Base-by-base conservation (phyloP, 2,888 invertebrate genomes). In the Hymenopus coronatus region DNA sequence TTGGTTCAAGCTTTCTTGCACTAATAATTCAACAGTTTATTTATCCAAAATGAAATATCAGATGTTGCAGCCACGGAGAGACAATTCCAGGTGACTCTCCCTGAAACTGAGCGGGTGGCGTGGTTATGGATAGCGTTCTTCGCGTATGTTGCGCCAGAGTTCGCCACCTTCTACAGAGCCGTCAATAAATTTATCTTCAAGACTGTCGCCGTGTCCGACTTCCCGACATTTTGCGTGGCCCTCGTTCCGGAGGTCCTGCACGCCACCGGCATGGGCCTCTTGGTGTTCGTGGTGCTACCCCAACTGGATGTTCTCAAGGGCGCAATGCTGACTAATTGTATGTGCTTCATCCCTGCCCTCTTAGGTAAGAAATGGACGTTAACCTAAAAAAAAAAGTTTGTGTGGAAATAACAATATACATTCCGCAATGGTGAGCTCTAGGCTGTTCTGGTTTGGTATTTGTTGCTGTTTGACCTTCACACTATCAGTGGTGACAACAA, bases 101-200 rank as follows among this genome's bases (percentile, higher is more conserved):
- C 98, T 33, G 96, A 97, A 91, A 96, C 96, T 91, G 98, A 98
- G 93, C 95, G 98, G 88, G 96, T 98, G 90, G 97, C 97, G 85
- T 98, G 98, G 98, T 97, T 98, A 93, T 98, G 98, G 98, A 97
- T 97, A 90, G 93, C 99, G 88, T 94, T 98, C 88, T 96, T 98
- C 91, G 97, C 97, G 3, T 98, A 97, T 92, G 95, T 97, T 82
- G 96, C 98, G 88, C 99, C 99, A 0, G 98, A 99, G 94, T 94
- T 98, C 89, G 97, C 98, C 88, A 96, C 97, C 3, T 94, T 98
- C 90, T 96, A 99, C 91, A 95, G 98, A 89, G 96, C 98, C 40
- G 94, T 96, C 88, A 95, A 98, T 92, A 98, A 98, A 93, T 98
- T 98, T 93, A 96, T 97, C 92, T 98, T 98, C 94, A 98, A 98